Evolutionary conservation across 2,797 vertebrate species (phyloP), one percentile per base, ranked within the genome.

Genomic region (Sebastes flavidus): DNA sequence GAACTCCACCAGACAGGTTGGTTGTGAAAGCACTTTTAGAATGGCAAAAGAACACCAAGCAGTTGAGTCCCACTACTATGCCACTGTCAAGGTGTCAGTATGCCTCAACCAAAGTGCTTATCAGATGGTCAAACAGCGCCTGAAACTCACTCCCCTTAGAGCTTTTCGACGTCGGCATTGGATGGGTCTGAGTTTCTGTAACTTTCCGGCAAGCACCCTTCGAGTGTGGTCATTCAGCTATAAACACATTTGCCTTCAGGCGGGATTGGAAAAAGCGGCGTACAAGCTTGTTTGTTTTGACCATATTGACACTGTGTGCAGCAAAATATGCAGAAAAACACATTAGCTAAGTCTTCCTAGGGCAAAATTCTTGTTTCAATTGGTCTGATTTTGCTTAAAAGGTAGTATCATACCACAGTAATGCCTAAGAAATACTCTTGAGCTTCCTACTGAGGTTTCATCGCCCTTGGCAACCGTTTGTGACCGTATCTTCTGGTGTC

Each of bases 131-230:
- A n/a, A 27, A 69, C 54, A 20, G 6, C 10, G 4, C 24, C 30
- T 49, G 24, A 65, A 52, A n/a, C 46, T 20, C 30, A 22, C 60
- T 34, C 20, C 24, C 25, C 56, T 16, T 13, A 8, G 24, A 58
- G 13, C 14, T 58, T 27, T 27, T 0, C 0, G 0, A 58, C 25
- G 3, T 16, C 6, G 14, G 25, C 56, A 58, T 27, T 16, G 25
- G 56, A 14, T n/a, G 30, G 7, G 8, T 65, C n/a, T 10, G 29
- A 55, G 34, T 58, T 58, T 36, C 32, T 56, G 30, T 25, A 25
- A 42, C 55, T 71, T 42, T 71, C 34, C 8, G 9, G 22, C 34
- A 42, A 59, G 10, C 22, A 13, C 14, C 46, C 18, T 52, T 20
- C 46, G 8, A 52, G 46, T 52, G 46, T 52, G 46, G 4, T 8